phyloP scores from a whole-genome alignment of 2,888 invertebrate species.

The Microctonus brassicae region DNA sequence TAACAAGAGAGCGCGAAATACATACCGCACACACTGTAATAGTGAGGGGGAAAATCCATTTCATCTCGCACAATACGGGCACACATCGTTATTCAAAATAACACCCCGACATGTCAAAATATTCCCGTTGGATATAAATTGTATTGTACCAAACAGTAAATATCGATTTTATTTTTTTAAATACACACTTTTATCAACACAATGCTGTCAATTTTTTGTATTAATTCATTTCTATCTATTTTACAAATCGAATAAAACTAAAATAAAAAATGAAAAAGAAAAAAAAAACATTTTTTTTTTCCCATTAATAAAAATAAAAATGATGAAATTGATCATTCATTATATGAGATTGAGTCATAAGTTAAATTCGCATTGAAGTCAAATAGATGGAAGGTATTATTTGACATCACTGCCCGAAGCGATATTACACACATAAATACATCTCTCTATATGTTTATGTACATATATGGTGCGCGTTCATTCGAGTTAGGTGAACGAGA shows the following conservation, averaged over 20 bases:
- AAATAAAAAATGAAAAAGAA: neutral
- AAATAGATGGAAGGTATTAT: slow-evolving; percentile 27
- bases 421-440: neutral
- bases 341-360: slow-evolving; percentile 7
- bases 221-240: neutral
- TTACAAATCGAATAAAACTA: neutral
- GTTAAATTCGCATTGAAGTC: neutral
- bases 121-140: neutral
- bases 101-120: slow-evolving; percentile 20
- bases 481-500: slow-evolving; percentile 4
- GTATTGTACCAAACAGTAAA: neutral
- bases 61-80: slow-evolving; percentile 21
- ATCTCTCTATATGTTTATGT: neutral
- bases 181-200: neutral
- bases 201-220: neutral
- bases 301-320: neutral
- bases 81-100: slow-evolving; percentile 31
- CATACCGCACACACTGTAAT: slow-evolving; percentile 5
- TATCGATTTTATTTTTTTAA: neutral
- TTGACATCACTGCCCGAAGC: neutral
- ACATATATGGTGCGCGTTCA: neutral
- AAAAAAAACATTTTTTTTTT: too few relatives aligned
- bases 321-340: neutral
- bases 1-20: slow-evolving; percentile 11
- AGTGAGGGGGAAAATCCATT: neutral